Conservation (phyloP, 2,888 invertebrate species). For the Mantis religiosa region DNA sequence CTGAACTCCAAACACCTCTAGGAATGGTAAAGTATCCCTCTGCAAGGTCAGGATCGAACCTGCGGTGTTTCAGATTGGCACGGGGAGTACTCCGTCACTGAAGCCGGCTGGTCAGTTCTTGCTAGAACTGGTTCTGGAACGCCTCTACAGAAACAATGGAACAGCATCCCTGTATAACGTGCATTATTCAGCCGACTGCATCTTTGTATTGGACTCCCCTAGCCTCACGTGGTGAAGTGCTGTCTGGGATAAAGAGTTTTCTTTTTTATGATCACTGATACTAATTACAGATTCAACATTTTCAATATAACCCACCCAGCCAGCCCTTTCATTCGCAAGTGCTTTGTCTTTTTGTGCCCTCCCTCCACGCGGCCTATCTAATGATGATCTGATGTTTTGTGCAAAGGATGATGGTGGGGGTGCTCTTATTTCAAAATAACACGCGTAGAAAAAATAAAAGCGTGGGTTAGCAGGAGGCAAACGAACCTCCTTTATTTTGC, state of each 20-base stretch:
- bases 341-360: constrained; percentile 1
- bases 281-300: constrained; percentile 29
- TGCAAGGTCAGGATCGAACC: too few relatives aligned
- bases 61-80: not conserved
- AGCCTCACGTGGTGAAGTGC: not conserved
- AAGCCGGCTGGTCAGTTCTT: not conserved
- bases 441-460: not conserved
- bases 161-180: not conserved
- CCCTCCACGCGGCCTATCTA: not conserved
- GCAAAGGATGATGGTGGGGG: not conserved
- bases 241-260: not conserved
- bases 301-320: constrained; percentile 5
- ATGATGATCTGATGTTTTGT: constrained; percentile 16
- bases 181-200: not conserved
- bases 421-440: not conserved
- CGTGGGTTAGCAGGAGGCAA: not conserved
- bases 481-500: not conserved
- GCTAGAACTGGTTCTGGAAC: not conserved
- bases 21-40: too few relatives aligned
- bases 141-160: not conserved
- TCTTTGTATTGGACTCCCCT: not conserved
- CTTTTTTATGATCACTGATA: constrained; percentile 13
- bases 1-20: too few relatives aligned
- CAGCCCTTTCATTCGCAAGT: not conserved
- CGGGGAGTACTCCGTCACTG: not conserved